These are phyloP conservation scores for Rhagonycha fulva DNA, from an alignment of 2,888 invertebrate genomes.

Conservation along the genomic window DNA sequence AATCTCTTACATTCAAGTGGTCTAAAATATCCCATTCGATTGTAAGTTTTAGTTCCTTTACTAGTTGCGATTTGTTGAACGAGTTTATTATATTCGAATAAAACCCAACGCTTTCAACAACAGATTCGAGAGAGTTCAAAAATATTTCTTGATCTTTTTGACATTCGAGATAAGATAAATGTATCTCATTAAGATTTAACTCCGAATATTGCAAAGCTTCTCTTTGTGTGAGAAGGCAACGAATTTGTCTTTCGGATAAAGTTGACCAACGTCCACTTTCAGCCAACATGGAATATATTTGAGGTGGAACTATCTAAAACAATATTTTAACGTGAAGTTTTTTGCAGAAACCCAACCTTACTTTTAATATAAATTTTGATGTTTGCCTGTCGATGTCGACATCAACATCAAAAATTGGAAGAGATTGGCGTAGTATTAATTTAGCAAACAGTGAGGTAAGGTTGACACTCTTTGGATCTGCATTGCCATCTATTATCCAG, in stretches of 20 bases:
- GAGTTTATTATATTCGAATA: slow-evolving; percentile 15
- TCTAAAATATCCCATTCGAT: slow-evolving; percentile 38
- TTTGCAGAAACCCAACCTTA: background rate
- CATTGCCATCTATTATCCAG: slow-evolving; percentile 4
- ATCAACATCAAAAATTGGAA: slow-evolving; percentile 39
- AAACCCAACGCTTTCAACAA: slow-evolving; percentile 32
- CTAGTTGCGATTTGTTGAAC: slow-evolving; percentile 14
- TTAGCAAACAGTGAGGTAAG: slow-evolving; percentile 39
- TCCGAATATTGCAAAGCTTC: slow-evolving; percentile 16
- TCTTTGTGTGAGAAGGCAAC: slow-evolving; percentile 34
- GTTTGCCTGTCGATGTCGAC: slow-evolving; percentile 35
- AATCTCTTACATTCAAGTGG: slow-evolving; percentile 30
- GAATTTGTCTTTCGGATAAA: slow-evolving; percentile 32
- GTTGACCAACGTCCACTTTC: slow-evolving; percentile 35
- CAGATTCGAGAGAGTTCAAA: slow-evolving; percentile 34
- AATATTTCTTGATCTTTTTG: slow-evolving; percentile 34
- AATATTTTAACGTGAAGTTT: background rate
- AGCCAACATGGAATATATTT: slow-evolving; percentile 24
- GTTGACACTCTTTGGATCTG: slow-evolving; percentile 7
- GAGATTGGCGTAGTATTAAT: slow-evolving; percentile 35
- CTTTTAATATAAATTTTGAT: slow-evolving; percentile 36
- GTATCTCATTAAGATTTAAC: slow-evolving; percentile 34
- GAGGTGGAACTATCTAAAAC: slow-evolving; percentile 38
- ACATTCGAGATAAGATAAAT: slow-evolving; percentile 34
- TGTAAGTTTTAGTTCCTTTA: slow-evolving; percentile 28